Conservation (phyloP, 2,888 invertebrate species). For the Nipponacmea schrenckii region DNA sequence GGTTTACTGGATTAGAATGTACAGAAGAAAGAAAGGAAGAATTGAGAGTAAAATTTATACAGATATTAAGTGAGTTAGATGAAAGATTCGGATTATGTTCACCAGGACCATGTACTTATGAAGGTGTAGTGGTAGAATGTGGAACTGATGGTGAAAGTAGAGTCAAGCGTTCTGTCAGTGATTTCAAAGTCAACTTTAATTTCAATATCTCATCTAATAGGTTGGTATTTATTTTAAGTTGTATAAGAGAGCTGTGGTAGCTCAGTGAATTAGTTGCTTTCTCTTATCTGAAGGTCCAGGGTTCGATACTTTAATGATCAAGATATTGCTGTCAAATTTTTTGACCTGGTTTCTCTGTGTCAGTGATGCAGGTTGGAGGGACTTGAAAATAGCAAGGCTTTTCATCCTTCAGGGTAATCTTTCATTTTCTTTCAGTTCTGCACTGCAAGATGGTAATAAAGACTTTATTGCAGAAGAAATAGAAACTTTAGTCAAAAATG, state of each 20-base stretch:
- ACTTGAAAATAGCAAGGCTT: too few species aligned
- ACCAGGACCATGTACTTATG: constrained; percentile 32
- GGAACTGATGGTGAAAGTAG: constrained; percentile 24
- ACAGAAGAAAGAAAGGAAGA: constrained; percentile 29
- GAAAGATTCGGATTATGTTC: constrained; percentile 41
- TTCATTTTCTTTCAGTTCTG: constrained; percentile 6
- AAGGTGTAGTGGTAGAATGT: constrained; percentile 42
- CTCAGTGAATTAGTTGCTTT: background rate
- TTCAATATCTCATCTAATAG: constrained; percentile 37
- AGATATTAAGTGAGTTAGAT: constrained; percentile 38
- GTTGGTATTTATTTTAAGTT: constrained; percentile 27
- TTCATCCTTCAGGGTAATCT: too few species aligned
- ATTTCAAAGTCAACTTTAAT: constrained; percentile 31
- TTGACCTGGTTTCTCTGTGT: too few species aligned
- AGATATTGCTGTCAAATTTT: too few species aligned
- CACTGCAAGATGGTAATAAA: constrained; percentile 13
- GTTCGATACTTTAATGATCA: too few species aligned
- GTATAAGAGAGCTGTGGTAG: background rate
- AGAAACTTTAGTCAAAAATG: constrained; percentile 43
- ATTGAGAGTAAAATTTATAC: constrained; percentile 31
- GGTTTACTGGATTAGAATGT: constrained; percentile 41
- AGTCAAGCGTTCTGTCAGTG: constrained; percentile 27
- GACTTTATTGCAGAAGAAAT: constrained; percentile 35
- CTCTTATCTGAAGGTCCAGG: too few species aligned
- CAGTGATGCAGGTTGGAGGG: too few species aligned